Evolutionary conservation across 2,888 invertebrate species (phyloP).

Genomic region (Tenthredo amoena): DNA sequence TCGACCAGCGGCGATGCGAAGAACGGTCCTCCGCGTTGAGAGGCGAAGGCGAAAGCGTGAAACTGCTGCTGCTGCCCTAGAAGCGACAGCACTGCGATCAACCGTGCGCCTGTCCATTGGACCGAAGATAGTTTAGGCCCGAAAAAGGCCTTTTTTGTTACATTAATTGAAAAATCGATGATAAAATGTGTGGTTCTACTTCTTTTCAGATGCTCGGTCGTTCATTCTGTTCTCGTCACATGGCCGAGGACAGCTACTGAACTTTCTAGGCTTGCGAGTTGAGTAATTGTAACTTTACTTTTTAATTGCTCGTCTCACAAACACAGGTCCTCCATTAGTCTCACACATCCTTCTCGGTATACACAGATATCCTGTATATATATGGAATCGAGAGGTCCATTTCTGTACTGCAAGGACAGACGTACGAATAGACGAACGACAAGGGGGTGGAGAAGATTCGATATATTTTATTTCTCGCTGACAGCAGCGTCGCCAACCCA

Average conservation of each 20-base stretch:
- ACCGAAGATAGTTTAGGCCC: constrained; percentile 72
- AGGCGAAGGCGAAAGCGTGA: constrained; percentile 89
- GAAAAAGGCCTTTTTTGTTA: not conserved
- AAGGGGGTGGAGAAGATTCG: constrained; percentile 57
- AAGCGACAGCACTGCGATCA: constrained; percentile 89
- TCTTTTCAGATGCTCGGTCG: not conserved
- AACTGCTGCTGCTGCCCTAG: constrained; percentile 98
- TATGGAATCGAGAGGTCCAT: not conserved
- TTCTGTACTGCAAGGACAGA: constrained; percentile 54
- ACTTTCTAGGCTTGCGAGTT: not conserved
- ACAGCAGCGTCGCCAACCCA: constrained; percentile 73
- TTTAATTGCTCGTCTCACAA: constrained; percentile 38
- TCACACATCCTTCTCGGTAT: not conserved
- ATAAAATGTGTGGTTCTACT: not conserved
- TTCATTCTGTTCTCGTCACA: not conserved
- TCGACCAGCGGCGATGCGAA: constrained; percentile 76
- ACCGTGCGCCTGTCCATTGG: constrained; percentile 81
- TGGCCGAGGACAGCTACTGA: not conserved
- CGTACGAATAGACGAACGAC: constrained; percentile 37
- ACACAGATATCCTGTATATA: not conserved
- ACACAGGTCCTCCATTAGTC: constrained; percentile 44
- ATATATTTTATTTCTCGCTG: constrained; percentile 68
- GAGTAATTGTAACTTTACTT: constrained; percentile 40
- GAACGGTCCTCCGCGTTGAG: constrained; percentile 78
- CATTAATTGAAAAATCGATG: not conserved